Base-by-base conservation (phyloP, 2,888 invertebrate genomes). In the Anagyrus pseudococci region DNA sequence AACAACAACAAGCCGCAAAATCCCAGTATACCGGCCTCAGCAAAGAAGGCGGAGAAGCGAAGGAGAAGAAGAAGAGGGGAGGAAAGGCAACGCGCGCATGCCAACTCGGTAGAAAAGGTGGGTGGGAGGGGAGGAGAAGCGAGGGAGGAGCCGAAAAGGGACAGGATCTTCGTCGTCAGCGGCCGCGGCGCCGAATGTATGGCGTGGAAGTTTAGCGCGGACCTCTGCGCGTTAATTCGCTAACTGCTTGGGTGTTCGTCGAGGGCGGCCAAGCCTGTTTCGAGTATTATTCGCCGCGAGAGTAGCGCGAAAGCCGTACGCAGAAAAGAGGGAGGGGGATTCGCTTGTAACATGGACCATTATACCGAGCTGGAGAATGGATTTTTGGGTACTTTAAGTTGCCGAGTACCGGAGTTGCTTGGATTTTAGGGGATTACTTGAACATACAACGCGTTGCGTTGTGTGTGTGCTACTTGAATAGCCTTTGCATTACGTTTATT, bases 181-280 rank as follows among this genome's bases (percentile, higher is more conserved):
- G 17, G 43, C 17, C 19, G 43, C 4, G 17, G 70, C 68, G 69
- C 68, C 71, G 72, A 70, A 72, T 69, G 70, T 70, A 75, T 72
- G 74, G 69, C 73, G 71, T 67, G 71, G 70, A 72, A 68, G 68
- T 70, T 8, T 19, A 15, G n/a, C n/a, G n/a, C 6, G 22, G 47
- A 41, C 15, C 4, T 41, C 54, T 70, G 68, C 44, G 66, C 67
- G 69, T 71, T 72, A 70, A 72, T 71, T 66, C 66, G 71, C 62
- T 61, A 69, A 67, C n/a, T n/a, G n/a, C n/a, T n/a, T 55, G 58
- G 54, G 47, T 17, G n/a, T 4, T 3, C 4, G 33, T 43, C 4
- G 43, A 17, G n/a, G n/a, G n/a, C n/a, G n/a, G n/a, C n/a, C n/a
- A n/a, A n/a, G n/a, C n/a, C n/a, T n/a, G n/a, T n/a, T n/a, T 15